Percentiles rank a stretch among this genome's conserved stretches.
phyloP scores from a whole-genome alignment of 1,140 invertebrate species.

The Drosophila nikananu region DNA sequence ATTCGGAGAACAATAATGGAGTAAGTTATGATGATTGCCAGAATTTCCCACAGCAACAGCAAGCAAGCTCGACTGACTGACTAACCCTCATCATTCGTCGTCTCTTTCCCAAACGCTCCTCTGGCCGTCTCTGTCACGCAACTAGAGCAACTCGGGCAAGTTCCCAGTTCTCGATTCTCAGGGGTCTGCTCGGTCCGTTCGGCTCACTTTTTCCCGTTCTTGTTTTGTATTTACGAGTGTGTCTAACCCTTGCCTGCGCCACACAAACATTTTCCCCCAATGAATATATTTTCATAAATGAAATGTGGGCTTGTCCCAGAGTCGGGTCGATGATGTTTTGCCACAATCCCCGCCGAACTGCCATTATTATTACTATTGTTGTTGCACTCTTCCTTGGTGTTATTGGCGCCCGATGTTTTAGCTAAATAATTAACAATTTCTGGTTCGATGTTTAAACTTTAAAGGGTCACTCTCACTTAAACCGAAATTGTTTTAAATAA shows the following conservation, averaged over 20 bases:
- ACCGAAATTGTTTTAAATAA: background rate
- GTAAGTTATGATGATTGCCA: conserved; percentile 43
- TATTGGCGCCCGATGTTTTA: background rate
- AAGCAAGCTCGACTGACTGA: conserved; percentile 29
- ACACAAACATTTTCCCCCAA: conserved; percentile 26
- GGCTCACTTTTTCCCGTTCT: conserved; percentile 16
- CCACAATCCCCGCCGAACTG: conserved; percentile 20
- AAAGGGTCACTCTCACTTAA: background rate
- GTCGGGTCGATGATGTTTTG: conserved; percentile 17
- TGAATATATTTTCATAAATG: conserved; percentile 58
- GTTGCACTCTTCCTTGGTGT: conserved; percentile 33
- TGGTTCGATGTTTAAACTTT: background rate
- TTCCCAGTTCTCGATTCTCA: conserved; percentile 29
- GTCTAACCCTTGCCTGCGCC: conserved; percentile 36
- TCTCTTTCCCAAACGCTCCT: conserved; percentile 4
- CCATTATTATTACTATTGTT: conserved; percentile 16
- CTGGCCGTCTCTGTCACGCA: conserved; percentile 35
- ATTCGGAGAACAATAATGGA: conserved; percentile 30
- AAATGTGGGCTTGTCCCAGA: conserved; percentile 48
- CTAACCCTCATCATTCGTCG: conserved; percentile 36
- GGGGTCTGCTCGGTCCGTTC: conserved; percentile 16
- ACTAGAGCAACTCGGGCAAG: conserved; percentile 36
- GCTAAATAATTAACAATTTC: conserved; percentile 21
- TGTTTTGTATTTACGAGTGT: conserved; percentile 30
- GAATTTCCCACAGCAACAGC: conserved; percentile 24